Evolutionary conservation across 1,140 invertebrate species (phyloP).

Genomic region (Zaprionus vittiger): DNA sequence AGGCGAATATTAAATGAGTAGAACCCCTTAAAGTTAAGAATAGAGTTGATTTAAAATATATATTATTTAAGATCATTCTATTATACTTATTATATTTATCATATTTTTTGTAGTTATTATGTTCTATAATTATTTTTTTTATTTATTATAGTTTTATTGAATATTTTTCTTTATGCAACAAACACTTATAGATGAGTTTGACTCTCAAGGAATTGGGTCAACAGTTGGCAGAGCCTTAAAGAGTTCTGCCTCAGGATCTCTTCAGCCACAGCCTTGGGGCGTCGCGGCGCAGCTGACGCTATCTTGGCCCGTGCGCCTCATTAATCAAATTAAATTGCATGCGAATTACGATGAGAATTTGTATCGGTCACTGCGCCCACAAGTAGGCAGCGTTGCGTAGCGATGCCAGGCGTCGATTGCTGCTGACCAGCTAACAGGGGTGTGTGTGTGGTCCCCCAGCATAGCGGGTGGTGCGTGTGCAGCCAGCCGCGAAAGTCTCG

Average conservation of each 20-base stretch:
- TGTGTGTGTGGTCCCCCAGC: background rate
- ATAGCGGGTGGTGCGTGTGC: conserved; percentile 17
- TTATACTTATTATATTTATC: too few species aligned
- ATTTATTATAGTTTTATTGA: background rate
- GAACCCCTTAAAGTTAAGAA: too few species aligned
- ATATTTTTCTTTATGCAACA: too few species aligned
- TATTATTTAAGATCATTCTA: too few species aligned
- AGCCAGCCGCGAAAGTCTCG: conserved; percentile 35
- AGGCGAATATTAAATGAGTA: too few species aligned
- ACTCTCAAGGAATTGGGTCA: conserved; percentile 45
- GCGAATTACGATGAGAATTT: conserved; percentile 51
- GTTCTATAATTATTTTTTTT: background rate
- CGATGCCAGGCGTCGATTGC: conserved; percentile 42
- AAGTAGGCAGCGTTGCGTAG: conserved; percentile 58
- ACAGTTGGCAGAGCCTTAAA: conserved; percentile 24
- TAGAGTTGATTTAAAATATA: too few species aligned
- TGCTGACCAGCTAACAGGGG: conserved; percentile 3
- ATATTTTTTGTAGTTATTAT: too few species aligned
- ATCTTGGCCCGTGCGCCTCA: conserved; percentile 68
- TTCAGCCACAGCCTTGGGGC: background rate
- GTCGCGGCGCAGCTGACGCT: conserved; percentile 36
- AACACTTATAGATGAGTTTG: background rate
- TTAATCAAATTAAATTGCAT: conserved; percentile 79
- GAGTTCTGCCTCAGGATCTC: conserved; percentile 26
- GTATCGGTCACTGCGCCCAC: conserved; percentile 40